Conservation (phyloP, 1,140 invertebrate species). For the Cydia splendana region DNA sequence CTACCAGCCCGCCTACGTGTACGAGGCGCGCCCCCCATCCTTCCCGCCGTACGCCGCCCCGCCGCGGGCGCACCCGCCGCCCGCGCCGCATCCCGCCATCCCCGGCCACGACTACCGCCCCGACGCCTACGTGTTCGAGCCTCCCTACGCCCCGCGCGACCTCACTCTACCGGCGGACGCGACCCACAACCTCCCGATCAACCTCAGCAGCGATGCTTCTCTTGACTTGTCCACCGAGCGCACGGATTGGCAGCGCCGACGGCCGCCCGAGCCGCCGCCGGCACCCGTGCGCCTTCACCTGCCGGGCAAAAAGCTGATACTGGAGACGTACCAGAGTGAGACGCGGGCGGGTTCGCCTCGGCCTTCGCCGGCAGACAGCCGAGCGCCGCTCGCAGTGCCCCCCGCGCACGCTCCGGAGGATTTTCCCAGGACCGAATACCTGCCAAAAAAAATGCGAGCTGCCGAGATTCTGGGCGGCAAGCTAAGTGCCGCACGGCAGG, state of each 20-base stretch:
- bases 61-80: conserved; percentile 53
- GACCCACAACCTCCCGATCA: conserved; percentile 68
- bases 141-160: conserved; percentile 59
- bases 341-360: conserved; percentile 57
- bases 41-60: conserved; percentile 55
- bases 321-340: conserved; percentile 77
- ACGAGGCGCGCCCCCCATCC: conserved; percentile 55
- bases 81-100: conserved; percentile 43
- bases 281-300: conserved; percentile 57
- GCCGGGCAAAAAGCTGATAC: conserved; percentile 77
- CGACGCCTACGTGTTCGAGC: conserved; percentile 64
- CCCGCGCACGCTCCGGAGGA: conserved; percentile 45
- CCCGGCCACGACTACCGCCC: conserved; percentile 57
- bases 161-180: conserved; percentile 54
- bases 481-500: conserved; percentile 55
- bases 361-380: conserved; percentile 40
- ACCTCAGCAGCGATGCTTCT: conserved; percentile 70
- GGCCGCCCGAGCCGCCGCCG: conserved; percentile 62
- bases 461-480: conserved; percentile 74
- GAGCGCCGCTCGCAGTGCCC: conserved; percentile 35
- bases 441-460: conserved; percentile 78
- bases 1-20: conserved; percentile 58
- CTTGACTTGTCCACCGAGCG: conserved; percentile 68
- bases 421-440: conserved; percentile 63
- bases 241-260: conserved; percentile 60